Evolutionary conservation across 2,888 invertebrate genomes (phyloP), one percentile per base, ranked within the genome.

Genomic region (Pachycephus smyrnensis): DNA sequence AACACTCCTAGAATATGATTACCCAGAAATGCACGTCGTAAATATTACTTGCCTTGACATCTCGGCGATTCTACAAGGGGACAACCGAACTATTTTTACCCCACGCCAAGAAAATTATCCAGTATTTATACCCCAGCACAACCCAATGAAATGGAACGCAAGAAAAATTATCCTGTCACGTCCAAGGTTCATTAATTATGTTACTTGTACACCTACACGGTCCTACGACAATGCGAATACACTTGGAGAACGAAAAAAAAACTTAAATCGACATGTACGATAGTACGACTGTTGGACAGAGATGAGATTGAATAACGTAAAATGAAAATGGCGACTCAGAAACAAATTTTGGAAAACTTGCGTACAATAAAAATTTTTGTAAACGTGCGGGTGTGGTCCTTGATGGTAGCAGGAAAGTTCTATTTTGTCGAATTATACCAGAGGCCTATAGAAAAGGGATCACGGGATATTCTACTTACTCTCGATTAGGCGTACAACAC

Each of bases 121-220:
- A 55, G 55, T 77, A 77, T 77, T 77, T 77, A 77, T 77, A 77
- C 35, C 75, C 23, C 55, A 23, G 55, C 55, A 2, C 55, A 23
- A 9, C 55, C 55, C 55, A 23, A 55, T 55, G 55, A 55, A 55
- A 55, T 74, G 77, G 35, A 69, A 77, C 35, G 69, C 69, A 77
- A 74, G 68, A 77, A 75, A 77, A 77, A 77, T 77, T 77, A 77
- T 75, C 74, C 77, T 77, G 77, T 75, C 77, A 77, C 75, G 74
- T 75, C 73, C 55, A 71, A 69, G 71, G 74, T 77, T 77, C 77
- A 77, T 77, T 77, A 75, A 75, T 75, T 77, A 75, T 37, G 33
- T 69, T 31, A 30, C 68, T 33, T 32, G 68, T 55, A 75, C 32
- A 30, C 12, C 30, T 35, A 73, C 36, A 74, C 74, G 68, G 68